Evolutionary conservation across 2,797 vertebrate genomes (phyloP).

Genomic region (Cercopithecus hamlyni): DNA sequence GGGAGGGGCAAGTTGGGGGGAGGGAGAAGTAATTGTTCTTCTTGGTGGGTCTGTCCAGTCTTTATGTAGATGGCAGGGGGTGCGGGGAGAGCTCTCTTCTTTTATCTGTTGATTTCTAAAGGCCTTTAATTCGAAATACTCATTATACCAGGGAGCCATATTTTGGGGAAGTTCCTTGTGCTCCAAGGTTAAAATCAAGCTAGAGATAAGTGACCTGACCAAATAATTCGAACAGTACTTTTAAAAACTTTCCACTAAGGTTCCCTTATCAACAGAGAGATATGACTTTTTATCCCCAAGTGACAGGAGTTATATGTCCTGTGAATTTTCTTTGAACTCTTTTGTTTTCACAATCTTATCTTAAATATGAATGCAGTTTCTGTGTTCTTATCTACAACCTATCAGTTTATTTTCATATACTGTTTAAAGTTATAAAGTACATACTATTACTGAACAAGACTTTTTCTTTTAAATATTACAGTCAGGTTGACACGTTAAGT

Average conservation of each 20-base stretch:
- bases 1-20: not conserved
- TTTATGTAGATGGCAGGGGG: not conserved
- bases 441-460: not conserved
- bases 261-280: not conserved
- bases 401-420: not conserved
- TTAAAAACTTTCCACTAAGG: not conserved
- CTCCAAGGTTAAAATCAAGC: conserved; percentile 4
- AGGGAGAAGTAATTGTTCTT: not conserved
- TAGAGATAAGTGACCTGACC: not conserved
- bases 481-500: not conserved
- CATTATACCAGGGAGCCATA: not conserved
- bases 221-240: not conserved
- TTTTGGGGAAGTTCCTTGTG: not conserved
- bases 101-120: not conserved
- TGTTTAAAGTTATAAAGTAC: not conserved
- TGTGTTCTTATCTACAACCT: not conserved
- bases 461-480: not conserved
- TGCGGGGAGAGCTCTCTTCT: not conserved
- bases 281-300: not conserved
- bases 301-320: not conserved
- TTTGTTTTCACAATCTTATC: conserved; percentile 28
- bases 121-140: not conserved
- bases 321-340: not conserved
- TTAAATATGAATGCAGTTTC: conserved; percentile 37
- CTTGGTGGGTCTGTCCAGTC: not conserved